These are phyloP conservation scores for Linnaemya vulpina DNA, from an alignment of 2,888 invertebrate species.

Conservation along the genomic window DNA sequence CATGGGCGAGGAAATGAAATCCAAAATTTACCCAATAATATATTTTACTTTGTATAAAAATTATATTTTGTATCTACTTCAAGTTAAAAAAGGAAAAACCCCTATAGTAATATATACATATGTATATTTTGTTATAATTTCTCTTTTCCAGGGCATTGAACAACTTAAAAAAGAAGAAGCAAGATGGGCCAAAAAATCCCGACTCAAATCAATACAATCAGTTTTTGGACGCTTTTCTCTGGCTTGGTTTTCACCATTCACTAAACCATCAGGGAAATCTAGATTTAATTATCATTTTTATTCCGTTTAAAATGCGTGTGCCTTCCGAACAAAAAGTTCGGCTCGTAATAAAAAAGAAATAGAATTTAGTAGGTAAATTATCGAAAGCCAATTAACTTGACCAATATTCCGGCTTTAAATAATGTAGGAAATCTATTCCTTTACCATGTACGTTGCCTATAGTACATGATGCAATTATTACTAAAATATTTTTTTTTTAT, in stretches of 20 bases:
- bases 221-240: conserved; percentile 98
- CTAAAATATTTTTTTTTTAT: neutral
- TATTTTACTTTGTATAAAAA: too few relatives aligned
- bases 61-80: too few relatives aligned
- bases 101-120: too few relatives aligned
- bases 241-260: conserved; percentile 93
- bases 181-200: conserved; percentile 94
- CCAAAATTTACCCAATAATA: too few relatives aligned
- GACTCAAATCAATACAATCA: conserved; percentile 97
- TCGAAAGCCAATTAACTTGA: conserved; percentile 27
- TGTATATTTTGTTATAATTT: neutral
- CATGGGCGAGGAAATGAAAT: too few relatives aligned
- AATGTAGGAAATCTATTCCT: conserved; percentile 66
- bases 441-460: conserved; percentile 6
- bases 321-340: conserved; percentile 32
- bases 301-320: conserved; percentile 86
- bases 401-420: neutral
- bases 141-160: conserved; percentile 92
- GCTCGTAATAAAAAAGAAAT: conserved; percentile 15
- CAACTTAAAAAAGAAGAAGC: conserved; percentile 98
- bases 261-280: conserved; percentile 89
- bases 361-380: neutral
- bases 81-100: too few relatives aligned
- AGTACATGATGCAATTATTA: conserved; percentile 21
- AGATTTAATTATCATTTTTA: conserved; percentile 92